Evolutionary conservation across 2,797 vertebrate species (phyloP).

Genomic region (Tolypeutes matacus): DNA sequence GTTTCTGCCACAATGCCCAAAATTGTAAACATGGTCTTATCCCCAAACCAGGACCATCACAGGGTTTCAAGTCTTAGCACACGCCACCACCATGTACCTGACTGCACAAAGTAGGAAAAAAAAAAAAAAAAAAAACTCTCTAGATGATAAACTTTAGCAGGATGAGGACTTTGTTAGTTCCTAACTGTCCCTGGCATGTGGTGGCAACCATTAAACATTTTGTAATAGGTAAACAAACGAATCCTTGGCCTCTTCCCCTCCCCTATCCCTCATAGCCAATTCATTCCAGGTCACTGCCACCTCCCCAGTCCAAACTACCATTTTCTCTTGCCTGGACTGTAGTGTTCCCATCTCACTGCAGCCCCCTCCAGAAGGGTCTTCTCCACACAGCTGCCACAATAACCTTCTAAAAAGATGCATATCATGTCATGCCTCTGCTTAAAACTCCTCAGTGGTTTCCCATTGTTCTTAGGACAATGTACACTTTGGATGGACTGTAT

Average conservation of each 20-base stretch:
- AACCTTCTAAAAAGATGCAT: too few species aligned
- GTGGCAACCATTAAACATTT: neutral
- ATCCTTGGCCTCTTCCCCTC: neutral
- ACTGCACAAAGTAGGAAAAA: neutral
- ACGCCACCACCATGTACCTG: neutral
- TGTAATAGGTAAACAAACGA: neutral
- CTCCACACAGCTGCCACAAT: too few species aligned
- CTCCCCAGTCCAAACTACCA: too few species aligned
- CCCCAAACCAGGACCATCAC: neutral
- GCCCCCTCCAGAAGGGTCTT: too few species aligned
- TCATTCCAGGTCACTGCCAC: neutral
- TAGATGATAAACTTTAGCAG: neutral
- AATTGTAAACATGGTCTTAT: neutral
- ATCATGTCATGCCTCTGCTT: too few species aligned
- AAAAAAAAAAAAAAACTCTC: too few species aligned
- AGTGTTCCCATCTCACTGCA: too few species aligned
- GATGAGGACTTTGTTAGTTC: neutral
- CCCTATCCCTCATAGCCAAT: too few species aligned
- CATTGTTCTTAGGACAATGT: too few species aligned
- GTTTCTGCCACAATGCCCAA: neutral
- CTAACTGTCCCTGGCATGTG: neutral
- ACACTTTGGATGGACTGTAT: too few species aligned
- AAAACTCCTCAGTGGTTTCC: too few species aligned
- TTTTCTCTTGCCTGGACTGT: too few species aligned
- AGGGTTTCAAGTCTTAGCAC: neutral